Conservation (phyloP, 2,113 vertebrate genomes). For the Lepus americanus region DNA sequence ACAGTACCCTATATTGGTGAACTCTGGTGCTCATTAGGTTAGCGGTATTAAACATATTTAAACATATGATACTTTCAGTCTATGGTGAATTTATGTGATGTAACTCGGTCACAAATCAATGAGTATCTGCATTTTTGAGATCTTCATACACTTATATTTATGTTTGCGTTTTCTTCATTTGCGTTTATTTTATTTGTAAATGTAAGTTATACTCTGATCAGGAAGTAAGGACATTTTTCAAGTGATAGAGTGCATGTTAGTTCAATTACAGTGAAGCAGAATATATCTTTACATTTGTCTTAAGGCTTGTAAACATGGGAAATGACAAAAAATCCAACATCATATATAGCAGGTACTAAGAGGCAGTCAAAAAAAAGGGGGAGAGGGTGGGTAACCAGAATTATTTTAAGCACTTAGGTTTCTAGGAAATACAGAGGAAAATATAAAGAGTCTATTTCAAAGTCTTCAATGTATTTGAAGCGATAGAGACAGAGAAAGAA, state of each 20-base stretch:
- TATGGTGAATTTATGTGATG: neutral
- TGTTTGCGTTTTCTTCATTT: neutral
- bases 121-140: neutral
- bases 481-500: neutral
- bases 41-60: neutral
- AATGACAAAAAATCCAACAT: neutral
- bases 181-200: neutral
- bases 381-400: neutral
- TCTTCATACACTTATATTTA: neutral
- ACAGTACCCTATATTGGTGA: neutral
- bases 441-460: neutral
- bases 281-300: constrained; percentile 18
- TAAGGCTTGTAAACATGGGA: neutral
- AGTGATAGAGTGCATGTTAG: neutral
- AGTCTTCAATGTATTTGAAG: neutral
- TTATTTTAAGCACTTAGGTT: neutral
- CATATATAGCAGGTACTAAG: neutral
- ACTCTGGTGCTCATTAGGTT: neutral
- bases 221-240: neutral
- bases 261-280: constrained; percentile 8
- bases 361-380: neutral
- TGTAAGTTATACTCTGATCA: constrained; percentile 2
- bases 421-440: neutral
- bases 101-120: neutral
- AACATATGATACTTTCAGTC: neutral